Evolutionary conservation across 2,888 invertebrate species (phyloP).

Genomic region (Tholera decimalis): DNA sequence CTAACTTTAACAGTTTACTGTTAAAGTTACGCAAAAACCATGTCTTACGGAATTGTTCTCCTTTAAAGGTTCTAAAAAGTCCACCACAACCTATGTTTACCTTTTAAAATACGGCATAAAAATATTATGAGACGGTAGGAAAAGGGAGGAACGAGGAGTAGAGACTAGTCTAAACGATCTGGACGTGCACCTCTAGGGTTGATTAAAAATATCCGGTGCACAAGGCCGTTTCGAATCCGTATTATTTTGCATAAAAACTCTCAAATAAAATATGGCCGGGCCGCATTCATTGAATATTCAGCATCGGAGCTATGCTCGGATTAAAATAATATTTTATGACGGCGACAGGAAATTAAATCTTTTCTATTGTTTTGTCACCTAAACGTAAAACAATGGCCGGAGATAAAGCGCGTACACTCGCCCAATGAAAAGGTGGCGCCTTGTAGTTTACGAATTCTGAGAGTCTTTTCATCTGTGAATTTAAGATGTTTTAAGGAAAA

Average conservation of each 20-base stretch:
- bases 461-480: constrained; percentile 53
- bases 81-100: no score
- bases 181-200: constrained; percentile 56
- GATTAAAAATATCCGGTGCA: constrained; percentile 75
- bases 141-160: constrained; percentile 57
- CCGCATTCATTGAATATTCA: constrained; percentile 83
- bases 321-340: constrained; percentile 86
- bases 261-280: constrained; percentile 80
- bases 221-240: constrained; percentile 61
- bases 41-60: no score
- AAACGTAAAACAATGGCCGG: constrained; percentile 69
- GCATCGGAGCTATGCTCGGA: constrained; percentile 77
- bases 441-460: constrained; percentile 29
- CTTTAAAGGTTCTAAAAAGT: no score
- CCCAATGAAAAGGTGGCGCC: constrained; percentile 42
- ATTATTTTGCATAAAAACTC: constrained; percentile 79
- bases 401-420: constrained; percentile 61
- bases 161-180: constrained; percentile 34
- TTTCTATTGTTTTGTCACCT: constrained; percentile 83
- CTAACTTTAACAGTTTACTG: no score
- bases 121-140: constrained; percentile 54
- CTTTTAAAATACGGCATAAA: constrained; percentile 58
- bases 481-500: constrained; percentile 59
- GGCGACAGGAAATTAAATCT: constrained; percentile 86
- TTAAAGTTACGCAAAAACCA: no score